Base-by-base conservation (phyloP, 2,113 vertebrate genomes). In the Eulacestoma nigropectus region DNA sequence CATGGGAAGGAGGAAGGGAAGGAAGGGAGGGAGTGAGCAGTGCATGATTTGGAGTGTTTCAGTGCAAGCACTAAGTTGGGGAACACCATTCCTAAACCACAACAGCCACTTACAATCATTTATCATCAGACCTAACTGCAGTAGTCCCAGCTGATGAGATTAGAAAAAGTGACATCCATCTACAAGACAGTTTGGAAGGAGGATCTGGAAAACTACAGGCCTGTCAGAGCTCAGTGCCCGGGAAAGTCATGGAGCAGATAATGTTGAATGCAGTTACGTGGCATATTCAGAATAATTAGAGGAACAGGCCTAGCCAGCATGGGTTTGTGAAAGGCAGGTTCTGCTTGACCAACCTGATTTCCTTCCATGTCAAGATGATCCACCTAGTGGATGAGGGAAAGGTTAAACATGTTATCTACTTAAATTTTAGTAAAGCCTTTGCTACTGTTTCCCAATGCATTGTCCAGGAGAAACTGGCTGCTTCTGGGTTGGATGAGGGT, bases 211-310 rank as follows among this genome's bases (percentile, higher is more conserved):
- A 60, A 50, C 25, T 50, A 29, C 16, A 32, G 8, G 8, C 5
- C 12, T 73, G 9, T 50, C 33, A 50, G 5, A 35, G 7, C 3
- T 80, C 9, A 2, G 18, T 35, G 13, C 7, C 5, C 0, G 1
- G 20, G 15, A 74, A 95, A 11, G 9, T 53, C 16, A 53, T 10
- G 6, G 20, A 59, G 32, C 20, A 49, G 15, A 18, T 35, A 35
- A 49, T 25, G 4, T 2, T 44, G 13, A 44, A 33, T 55, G 15
- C 2, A 7, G 25, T 18, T 13, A 32, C 2, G 1, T 0, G 2
- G 4, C 12, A 41, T 11, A 0, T 42, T 63, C 23, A 16, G 10
- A 42, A 68, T 32, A 73, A 52, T 6, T 1, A 47, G 7, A 11
- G 5, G 7, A 46, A 56, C 37, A 30, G 42, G 22, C 14, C 10